Conservation (phyloP, 2,797 vertebrate species). For the Acipenser ruthenus region DNA sequence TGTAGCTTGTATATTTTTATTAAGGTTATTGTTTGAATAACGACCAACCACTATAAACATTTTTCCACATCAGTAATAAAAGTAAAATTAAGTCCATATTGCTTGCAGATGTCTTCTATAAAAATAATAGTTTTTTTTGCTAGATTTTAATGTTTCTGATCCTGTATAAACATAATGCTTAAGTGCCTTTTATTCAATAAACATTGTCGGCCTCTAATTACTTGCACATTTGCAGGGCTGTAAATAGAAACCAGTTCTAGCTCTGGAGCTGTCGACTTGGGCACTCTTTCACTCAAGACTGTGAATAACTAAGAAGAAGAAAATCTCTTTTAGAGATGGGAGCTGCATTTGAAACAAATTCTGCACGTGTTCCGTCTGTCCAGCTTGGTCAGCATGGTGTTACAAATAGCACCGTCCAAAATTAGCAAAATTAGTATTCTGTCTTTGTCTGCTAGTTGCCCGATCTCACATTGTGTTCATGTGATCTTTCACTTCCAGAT, state of each 20-base stretch:
- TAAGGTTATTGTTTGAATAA: constrained; percentile 71
- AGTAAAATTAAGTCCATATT: constrained; percentile 72
- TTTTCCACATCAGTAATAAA: constrained; percentile 85
- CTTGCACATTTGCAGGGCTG: constrained; percentile 75
- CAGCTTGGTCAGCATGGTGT: too few species aligned
- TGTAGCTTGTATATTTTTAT: constrained; percentile 54
- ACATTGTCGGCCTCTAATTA: constrained; percentile 73
- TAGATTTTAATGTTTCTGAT: constrained; percentile 77
- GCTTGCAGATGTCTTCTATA: constrained; percentile 78
- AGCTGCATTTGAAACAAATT: too few species aligned
- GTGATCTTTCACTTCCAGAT: too few species aligned
- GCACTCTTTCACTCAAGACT: too few species aligned
- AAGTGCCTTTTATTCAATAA: constrained; percentile 89
- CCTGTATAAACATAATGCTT: constrained; percentile 80
- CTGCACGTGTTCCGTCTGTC: too few species aligned
- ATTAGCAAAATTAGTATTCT: too few species aligned
- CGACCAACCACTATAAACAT: constrained; percentile 65
- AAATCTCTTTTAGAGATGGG: too few species aligned
- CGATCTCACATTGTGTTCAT: too few species aligned
- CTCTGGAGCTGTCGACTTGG: constrained; percentile 39
- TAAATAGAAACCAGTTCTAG: constrained; percentile 66
- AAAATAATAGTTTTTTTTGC: constrained; percentile 66
- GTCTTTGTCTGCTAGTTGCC: too few species aligned
- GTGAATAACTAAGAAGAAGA: too few species aligned
- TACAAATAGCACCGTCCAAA: too few species aligned